These are phyloP conservation scores for Uromys caudimaculatus DNA, from an alignment of 2,797 vertebrate genomes.

Conservation along the genomic window DNA sequence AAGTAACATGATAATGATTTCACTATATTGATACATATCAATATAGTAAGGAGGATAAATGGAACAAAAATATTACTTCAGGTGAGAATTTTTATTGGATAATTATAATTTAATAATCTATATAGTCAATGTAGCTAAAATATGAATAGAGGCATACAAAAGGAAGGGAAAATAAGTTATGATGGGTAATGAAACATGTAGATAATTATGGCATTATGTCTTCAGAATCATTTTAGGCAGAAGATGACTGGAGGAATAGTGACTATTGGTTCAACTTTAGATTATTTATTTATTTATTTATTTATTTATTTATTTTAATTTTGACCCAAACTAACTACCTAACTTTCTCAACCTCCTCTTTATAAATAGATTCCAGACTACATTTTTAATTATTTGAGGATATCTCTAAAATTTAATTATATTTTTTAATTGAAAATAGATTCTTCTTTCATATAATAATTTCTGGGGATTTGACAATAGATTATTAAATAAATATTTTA, in stretches of 20 bases:
- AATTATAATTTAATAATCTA: neutral
- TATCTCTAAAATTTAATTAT: neutral
- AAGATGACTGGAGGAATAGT: neutral
- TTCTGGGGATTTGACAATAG: neutral
- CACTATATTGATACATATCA: neutral
- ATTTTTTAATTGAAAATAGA: neutral
- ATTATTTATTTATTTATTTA: neutral
- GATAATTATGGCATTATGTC: neutral
- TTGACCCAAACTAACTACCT: neutral
- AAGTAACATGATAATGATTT: neutral
- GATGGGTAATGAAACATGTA: neutral
- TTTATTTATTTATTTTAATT: neutral
- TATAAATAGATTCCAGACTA: neutral
- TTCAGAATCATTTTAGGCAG: neutral
- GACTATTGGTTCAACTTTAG: fast-evolving
- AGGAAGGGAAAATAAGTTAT: neutral
- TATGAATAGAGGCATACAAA: neutral
- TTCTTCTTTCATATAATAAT: neutral
- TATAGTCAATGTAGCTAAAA: neutral
- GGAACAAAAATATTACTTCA: neutral
- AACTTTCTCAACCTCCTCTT: neutral
- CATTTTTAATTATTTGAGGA: neutral
- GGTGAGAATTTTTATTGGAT: neutral
- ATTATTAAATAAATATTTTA: neutral
- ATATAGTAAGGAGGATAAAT: neutral